Percentiles rank a stretch among this genome's conserved stretches.
Conservation (phyloP, 1,140 invertebrate genomes). For the Temnothorax longispinosus region DNA sequence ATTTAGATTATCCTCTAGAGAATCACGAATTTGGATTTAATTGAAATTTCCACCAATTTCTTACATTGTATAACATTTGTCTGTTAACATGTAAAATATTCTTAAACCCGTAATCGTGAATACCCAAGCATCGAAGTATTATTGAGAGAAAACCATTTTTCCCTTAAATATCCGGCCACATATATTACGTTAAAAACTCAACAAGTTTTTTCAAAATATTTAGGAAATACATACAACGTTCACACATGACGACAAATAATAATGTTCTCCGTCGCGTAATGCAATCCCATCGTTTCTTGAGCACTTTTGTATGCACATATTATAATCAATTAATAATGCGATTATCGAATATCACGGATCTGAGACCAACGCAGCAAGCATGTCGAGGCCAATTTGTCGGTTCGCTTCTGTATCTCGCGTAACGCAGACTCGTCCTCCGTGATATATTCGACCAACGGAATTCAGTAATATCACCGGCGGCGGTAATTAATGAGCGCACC, state of each 20-base stretch:
- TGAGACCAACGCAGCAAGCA: slow-evolving; percentile 10
- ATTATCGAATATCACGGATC: not conserved
- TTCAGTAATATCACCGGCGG: slow-evolving; percentile 64
- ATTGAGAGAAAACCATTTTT: not conserved
- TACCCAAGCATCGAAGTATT: not conserved
- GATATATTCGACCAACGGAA: slow-evolving; percentile 65
- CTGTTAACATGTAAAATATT: not conserved
- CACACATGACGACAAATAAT: not conserved
- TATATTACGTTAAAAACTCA: not conserved
- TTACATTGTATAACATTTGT: not conserved
- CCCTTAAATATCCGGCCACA: not conserved
- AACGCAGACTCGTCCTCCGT: slow-evolving; percentile 7
- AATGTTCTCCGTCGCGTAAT: not conserved
- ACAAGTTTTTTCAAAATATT: not conserved
- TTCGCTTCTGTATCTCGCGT: not conserved
- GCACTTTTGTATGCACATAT: not conserved
- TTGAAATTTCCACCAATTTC: not conserved
- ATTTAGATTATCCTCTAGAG: not conserved
- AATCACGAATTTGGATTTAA: not conserved
- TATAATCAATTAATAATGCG: not conserved
- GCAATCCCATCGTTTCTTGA: not conserved
- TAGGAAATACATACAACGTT: not conserved
- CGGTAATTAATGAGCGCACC: slow-evolving; percentile 69
- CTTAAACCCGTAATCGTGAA: not conserved
- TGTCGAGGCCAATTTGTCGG: slow-evolving; percentile 41